These are phyloP conservation scores for Murina feae DNA, from an alignment of 2,113 vertebrate genomes.

Conservation along the genomic window DNA sequence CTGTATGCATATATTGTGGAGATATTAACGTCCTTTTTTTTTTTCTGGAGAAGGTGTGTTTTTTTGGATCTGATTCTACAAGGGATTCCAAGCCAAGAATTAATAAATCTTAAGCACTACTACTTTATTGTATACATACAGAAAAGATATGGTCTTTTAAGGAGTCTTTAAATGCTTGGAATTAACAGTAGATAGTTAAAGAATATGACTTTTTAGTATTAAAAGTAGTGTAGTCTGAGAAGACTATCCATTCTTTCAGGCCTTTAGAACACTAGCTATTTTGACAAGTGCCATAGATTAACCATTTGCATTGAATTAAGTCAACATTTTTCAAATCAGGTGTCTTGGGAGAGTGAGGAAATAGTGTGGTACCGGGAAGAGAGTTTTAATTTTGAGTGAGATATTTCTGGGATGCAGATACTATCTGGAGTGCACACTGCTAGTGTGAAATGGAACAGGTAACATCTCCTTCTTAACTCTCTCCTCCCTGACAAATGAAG, in stretches of 20 bases:
- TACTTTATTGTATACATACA: background rate
- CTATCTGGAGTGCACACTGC: background rate
- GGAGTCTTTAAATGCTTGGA: background rate
- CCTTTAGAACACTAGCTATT: background rate
- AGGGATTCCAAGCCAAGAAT: background rate
- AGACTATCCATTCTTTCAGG: background rate
- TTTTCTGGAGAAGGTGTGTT: background rate
- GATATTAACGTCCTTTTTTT: background rate
- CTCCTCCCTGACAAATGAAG: background rate
- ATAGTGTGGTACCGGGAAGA: background rate
- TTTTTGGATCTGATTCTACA: slow-evolving; percentile 2
- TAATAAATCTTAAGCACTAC: background rate
- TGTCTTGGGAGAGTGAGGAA: background rate
- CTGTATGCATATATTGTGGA: background rate
- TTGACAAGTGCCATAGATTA: background rate
- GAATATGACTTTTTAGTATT: background rate
- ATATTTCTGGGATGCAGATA: background rate
- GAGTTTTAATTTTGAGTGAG: background rate
- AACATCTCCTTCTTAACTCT: background rate
- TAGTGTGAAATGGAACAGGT: background rate
- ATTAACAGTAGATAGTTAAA: background rate
- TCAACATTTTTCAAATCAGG: background rate
- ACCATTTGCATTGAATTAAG: background rate
- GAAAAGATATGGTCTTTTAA: background rate
- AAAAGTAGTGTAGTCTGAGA: background rate